Evolutionary conservation across 2,113 vertebrate species (phyloP).

Genomic region (Leuciscus idus): DNA sequence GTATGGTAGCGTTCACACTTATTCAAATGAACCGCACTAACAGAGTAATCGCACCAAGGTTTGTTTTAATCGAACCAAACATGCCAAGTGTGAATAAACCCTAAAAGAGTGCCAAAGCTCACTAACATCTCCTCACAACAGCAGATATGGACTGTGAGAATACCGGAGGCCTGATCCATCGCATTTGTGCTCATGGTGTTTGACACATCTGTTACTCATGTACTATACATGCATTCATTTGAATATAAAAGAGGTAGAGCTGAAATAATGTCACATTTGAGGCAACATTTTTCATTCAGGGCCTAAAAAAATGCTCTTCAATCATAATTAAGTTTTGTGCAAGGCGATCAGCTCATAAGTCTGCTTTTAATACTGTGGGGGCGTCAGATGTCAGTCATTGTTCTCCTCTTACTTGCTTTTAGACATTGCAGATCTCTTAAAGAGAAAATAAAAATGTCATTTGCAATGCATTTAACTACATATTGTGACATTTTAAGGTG

Average conservation of each 20-base stretch:
- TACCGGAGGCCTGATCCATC: not conserved
- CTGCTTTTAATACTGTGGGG: slow-evolving; percentile 18
- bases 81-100: too few species aligned
- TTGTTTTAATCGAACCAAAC: too few species aligned
- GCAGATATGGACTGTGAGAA: not conserved
- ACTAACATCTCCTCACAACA: slow-evolving; percentile 3
- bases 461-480: not conserved
- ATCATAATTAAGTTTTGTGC: slow-evolving; percentile 13
- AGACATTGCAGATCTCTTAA: slow-evolving; percentile 1
- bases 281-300: slow-evolving; percentile 16
- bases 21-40: too few species aligned
- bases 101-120: not conserved
- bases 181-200: slow-evolving; percentile 1
- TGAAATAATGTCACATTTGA: not conserved
- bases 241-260: slow-evolving; percentile 8
- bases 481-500: not conserved
- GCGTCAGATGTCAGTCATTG: slow-evolving; percentile 20
- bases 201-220: slow-evolving; percentile 14
- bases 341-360: not conserved
- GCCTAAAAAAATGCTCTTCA: not conserved
- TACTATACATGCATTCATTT: slow-evolving; percentile 13
- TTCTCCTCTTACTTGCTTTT: not conserved
- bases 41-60: too few species aligned
- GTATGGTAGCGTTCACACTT: too few species aligned
- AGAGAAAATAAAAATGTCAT: not conserved